These are phyloP conservation scores for Acronicta leporina DNA, from an alignment of 2,888 invertebrate species.

Conservation along the genomic window DNA sequence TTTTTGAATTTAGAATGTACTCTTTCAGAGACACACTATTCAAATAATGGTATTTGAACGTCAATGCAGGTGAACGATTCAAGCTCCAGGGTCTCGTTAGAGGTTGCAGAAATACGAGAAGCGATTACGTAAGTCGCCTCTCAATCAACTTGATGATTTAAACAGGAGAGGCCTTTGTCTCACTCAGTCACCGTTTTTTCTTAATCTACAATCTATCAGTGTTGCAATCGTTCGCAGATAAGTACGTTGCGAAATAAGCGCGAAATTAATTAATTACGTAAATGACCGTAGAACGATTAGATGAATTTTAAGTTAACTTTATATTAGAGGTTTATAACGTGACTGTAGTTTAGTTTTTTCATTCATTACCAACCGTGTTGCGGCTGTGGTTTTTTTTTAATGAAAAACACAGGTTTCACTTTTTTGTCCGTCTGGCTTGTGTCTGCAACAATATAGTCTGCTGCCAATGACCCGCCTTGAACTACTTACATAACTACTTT, in stretches of 20 bases:
- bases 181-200: slow-evolving; percentile 14
- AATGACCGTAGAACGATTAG: slow-evolving; percentile 32
- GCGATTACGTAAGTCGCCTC: slow-evolving; percentile 47
- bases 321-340: slow-evolving; percentile 33
- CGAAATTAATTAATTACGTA: slow-evolving; percentile 40
- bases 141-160: slow-evolving; percentile 33
- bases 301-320: slow-evolving; percentile 35
- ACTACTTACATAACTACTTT: slow-evolving; percentile 80
- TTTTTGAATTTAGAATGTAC: slow-evolving; percentile 27
- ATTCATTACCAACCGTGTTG: slow-evolving; percentile 54
- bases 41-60: background rate
- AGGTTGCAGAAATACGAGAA: slow-evolving; percentile 14
- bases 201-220: slow-evolving; percentile 22
- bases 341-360: slow-evolving; percentile 51
- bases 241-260: slow-evolving; percentile 25
- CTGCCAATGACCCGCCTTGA: slow-evolving; percentile 86
- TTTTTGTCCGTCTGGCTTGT: slow-evolving; percentile 85
- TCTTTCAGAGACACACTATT: slow-evolving; percentile 9
- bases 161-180: slow-evolving; percentile 37
- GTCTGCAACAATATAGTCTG: slow-evolving; percentile 81
- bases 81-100: slow-evolving; percentile 21
- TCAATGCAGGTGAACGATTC: slow-evolving; percentile 13
- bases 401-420: slow-evolving; percentile 84
- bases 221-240: slow-evolving; percentile 31
- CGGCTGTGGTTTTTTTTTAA: slow-evolving; percentile 57